These are phyloP conservation scores for Erethizon dorsatum DNA, from an alignment of 2,797 vertebrate genomes.

Conservation along the genomic window DNA sequence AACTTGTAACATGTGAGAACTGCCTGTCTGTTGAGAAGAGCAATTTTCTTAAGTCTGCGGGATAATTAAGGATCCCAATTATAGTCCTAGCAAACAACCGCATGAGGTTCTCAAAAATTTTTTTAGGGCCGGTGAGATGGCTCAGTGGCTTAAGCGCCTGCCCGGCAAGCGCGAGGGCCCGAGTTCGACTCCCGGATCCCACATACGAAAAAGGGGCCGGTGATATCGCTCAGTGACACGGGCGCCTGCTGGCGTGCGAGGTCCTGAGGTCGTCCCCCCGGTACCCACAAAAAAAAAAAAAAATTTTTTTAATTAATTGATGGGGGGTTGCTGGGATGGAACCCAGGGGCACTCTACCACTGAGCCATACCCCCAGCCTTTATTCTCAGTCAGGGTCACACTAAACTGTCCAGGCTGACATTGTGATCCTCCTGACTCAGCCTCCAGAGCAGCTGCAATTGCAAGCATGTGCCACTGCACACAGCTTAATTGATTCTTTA, in stretches of 20 bases:
- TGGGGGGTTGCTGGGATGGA: background rate
- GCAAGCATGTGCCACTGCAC: background rate
- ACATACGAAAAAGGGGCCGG: too few species aligned
- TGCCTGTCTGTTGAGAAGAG: background rate
- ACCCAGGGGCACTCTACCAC: background rate
- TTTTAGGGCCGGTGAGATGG: too few species aligned
- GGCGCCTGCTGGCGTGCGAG: too few species aligned
- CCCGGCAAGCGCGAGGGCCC: too few species aligned
- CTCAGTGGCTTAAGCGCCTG: too few species aligned
- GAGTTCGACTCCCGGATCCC: too few species aligned
- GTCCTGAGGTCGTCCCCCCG: too few species aligned
- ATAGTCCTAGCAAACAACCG: background rate
- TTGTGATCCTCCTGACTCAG: background rate
- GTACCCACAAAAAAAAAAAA: too few species aligned
- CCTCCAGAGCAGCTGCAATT: background rate
- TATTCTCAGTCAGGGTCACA: background rate
- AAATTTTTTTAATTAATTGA: background rate
- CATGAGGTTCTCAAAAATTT: background rate
- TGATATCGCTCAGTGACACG: too few species aligned
- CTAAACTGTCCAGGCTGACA: background rate
- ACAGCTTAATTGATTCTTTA: background rate
- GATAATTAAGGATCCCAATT: background rate
- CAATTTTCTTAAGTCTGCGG: slow-evolving; percentile 13
- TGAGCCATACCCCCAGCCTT: background rate
- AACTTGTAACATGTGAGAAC: background rate